These are phyloP conservation scores for Thaumetopoea pityocampa DNA, from an alignment of 1,140 invertebrate genomes.

Conservation along the genomic window DNA sequence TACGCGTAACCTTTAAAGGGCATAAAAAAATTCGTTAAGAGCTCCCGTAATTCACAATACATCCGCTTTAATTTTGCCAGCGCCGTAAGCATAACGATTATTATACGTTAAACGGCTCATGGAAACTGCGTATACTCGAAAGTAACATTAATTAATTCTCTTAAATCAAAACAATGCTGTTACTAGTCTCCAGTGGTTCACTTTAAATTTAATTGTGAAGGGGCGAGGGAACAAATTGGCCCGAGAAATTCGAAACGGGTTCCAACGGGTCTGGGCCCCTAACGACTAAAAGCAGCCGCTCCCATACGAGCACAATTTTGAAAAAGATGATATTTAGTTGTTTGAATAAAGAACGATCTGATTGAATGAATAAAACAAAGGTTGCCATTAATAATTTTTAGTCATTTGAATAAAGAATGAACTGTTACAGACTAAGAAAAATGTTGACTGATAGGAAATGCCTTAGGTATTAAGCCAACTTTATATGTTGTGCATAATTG, in stretches of 20 bases:
- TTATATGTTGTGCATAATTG: too few species aligned
- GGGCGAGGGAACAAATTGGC: constrained; percentile 44
- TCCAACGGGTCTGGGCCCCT: too few species aligned
- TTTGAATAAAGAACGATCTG: too few species aligned
- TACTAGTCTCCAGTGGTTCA: constrained; percentile 38
- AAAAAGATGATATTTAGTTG: too few species aligned
- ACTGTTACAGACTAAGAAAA: too few species aligned
- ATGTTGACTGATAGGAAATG: too few species aligned
- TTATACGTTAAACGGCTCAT: constrained; percentile 32
- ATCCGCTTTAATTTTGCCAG: constrained; percentile 18
- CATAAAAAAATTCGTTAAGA: constrained; percentile 4
- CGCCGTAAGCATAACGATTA: constrained; percentile 32
- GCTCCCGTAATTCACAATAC: constrained; percentile 9
- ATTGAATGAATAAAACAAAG: too few species aligned
- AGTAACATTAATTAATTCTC: constrained; percentile 60
- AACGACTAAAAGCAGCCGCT: too few species aligned
- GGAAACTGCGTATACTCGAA: constrained; percentile 32
- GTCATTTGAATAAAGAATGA: too few species aligned
- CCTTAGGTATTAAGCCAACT: too few species aligned
- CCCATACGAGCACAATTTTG: too few species aligned
- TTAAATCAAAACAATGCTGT: constrained; percentile 60
- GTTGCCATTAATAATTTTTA: too few species aligned
- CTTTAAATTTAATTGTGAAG: constrained; percentile 56
- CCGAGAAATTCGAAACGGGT: constrained; percentile 35
- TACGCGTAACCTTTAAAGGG: not conserved